phyloP scores from a whole-genome alignment of 2,888 invertebrate species.

The Ectemnius lituratus region DNA sequence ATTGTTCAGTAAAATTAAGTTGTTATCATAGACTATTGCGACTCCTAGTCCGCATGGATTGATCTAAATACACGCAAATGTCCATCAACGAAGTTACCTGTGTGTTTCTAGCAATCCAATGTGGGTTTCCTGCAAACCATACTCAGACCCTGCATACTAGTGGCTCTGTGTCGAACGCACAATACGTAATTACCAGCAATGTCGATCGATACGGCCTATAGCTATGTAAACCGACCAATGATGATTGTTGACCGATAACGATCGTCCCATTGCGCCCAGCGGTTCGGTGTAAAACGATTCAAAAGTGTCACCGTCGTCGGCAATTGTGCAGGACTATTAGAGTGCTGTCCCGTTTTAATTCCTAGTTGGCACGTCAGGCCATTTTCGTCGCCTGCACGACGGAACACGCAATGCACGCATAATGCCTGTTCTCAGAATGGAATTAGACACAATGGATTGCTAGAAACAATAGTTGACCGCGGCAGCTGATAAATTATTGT shows the following conservation, averaged over 20 bases:
- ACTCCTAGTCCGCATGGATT: too few species aligned
- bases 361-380: slow-evolving; percentile 33
- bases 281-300: slow-evolving; percentile 49
- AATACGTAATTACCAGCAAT: slow-evolving; percentile 61
- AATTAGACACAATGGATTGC: slow-evolving; percentile 17
- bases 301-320: slow-evolving; percentile 35
- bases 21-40: too few species aligned
- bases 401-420: slow-evolving; percentile 36
- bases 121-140: too few species aligned
- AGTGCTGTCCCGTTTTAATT: slow-evolving; percentile 9
- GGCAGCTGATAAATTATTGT: too few species aligned
- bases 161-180: slow-evolving; percentile 36
- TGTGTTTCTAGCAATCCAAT: too few species aligned
- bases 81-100: too few species aligned
- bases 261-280: slow-evolving; percentile 32
- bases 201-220: slow-evolving; percentile 53
- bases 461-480: too few species aligned
- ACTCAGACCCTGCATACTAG: too few species aligned
- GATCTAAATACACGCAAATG: too few species aligned
- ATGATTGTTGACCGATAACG: slow-evolving; percentile 61
- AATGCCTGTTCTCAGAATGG: slow-evolving; percentile 12
- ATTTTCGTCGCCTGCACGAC: slow-evolving; percentile 32
- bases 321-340: slow-evolving; percentile 27
- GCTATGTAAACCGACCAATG: slow-evolving; percentile 55
- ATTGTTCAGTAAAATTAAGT: too few species aligned